A percentile compares a stretch with the other conserved stretches of the same genome.
Conservation (phyloP, 35 echinoderm and acorn worm genomes). For the Stichopus chloronotus region DNA sequence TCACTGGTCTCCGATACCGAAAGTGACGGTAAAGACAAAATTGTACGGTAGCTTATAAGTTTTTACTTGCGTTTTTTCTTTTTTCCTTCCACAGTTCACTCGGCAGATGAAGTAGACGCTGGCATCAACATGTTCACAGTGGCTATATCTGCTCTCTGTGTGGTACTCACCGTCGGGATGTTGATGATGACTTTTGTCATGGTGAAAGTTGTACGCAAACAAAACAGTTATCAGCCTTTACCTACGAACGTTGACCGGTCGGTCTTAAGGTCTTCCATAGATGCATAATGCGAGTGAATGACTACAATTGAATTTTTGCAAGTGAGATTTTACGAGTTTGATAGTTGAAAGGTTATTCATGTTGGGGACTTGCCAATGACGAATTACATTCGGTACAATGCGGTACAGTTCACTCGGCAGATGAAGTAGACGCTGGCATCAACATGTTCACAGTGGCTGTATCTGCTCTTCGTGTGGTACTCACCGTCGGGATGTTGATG, state of each 20-base stretch:
- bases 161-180: neutral
- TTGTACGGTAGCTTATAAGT: too few relatives aligned
- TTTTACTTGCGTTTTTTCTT: too few relatives aligned
- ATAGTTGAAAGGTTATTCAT: too few relatives aligned
- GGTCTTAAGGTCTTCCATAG: too few relatives aligned
- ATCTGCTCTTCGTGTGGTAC: neutral
- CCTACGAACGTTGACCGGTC: too few relatives aligned
- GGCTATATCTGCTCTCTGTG: neutral
- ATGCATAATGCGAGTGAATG: too few relatives aligned
- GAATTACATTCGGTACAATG: too few relatives aligned
- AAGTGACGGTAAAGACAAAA: too few relatives aligned
- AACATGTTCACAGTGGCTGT: neutral
- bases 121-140: neutral
- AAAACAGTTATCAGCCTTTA: neutral
- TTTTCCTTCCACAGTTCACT: neutral
- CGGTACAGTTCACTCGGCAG: neutral
- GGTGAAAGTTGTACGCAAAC: neutral
- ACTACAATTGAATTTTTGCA: too few relatives aligned
- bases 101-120: neutral
- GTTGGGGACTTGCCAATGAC: too few relatives aligned
- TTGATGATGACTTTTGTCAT: constrained; percentile 1
- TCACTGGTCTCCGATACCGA: too few relatives aligned
- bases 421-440: neutral
- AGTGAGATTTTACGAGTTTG: too few relatives aligned
- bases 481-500: neutral